Evolutionary conservation across 2,888 invertebrate genomes (phyloP).

Genomic region (Chironomus riparius): DNA sequence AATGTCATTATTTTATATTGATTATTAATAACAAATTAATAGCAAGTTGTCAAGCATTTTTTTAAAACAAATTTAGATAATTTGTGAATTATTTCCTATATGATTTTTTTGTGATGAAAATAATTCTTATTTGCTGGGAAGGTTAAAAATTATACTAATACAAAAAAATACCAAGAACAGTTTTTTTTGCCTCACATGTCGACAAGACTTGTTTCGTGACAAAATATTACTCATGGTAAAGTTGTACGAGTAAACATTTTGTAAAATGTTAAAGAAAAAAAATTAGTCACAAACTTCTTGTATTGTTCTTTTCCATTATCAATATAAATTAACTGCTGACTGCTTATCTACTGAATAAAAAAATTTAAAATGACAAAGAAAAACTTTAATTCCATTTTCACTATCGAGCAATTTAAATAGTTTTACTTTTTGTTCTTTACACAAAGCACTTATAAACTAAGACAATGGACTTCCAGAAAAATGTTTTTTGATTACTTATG

Average conservation of each 20-base stretch:
- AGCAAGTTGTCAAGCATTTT: too few species aligned
- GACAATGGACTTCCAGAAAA: neutral
- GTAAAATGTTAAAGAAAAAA: neutral
- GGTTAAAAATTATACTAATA: too few species aligned
- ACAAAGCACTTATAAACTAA: neutral
- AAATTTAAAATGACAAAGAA: constrained; percentile 18
- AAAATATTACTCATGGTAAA: constrained; percentile 8
- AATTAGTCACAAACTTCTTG: constrained; percentile 19
- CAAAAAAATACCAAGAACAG: neutral
- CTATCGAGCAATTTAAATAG: neutral
- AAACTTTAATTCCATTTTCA: constrained; percentile 7
- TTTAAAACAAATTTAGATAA: too few species aligned
- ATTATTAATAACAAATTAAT: too few species aligned
- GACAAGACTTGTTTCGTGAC: constrained; percentile 12
- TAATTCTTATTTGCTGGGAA: too few species aligned
- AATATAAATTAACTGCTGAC: constrained; percentile 5
- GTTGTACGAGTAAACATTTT: neutral
- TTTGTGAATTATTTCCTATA: too few species aligned
- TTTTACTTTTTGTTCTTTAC: neutral
- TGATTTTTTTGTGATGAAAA: too few species aligned
- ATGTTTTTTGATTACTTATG: neutral
- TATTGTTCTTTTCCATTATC: constrained; percentile 1
- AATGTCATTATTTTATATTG: too few species aligned
- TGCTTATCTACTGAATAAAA: constrained; percentile 1
- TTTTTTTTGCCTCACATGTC: neutral